phyloP scores from a whole-genome alignment of 64 coral and sea anemone genomes.

The Pachyseris speciosa region DNA sequence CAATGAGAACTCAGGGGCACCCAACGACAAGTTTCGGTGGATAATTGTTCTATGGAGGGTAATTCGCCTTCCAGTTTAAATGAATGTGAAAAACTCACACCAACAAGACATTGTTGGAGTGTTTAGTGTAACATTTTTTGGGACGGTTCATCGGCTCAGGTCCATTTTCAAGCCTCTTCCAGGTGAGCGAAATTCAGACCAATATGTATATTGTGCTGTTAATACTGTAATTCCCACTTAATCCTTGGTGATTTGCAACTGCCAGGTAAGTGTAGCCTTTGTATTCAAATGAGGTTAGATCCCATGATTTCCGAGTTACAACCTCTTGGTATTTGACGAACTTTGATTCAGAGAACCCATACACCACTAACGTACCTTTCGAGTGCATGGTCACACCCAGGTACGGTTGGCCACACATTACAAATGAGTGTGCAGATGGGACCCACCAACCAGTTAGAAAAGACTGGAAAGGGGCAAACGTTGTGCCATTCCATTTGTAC shows the following conservation, averaged over 20 bases:
- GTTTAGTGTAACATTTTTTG: no score
- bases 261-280: not conserved
- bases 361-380: not conserved
- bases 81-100: no score
- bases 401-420: not conserved
- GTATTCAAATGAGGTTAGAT: not conserved
- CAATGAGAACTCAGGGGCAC: no score
- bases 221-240: not conserved
- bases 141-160: no score
- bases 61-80: no score
- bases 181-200: not conserved
- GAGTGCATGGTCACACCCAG: not conserved
- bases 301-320: not conserved
- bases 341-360: not conserved
- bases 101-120: no score
- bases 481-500: not conserved
- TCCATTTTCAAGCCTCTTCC: no score
- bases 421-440: no score
- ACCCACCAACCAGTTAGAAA: no score
- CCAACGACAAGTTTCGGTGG: no score
- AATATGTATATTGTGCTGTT: constrained; percentile 51
- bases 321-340: not conserved
- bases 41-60: no score
- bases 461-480: not conserved
- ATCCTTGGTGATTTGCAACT: not conserved